These are phyloP conservation scores for Trachelus iudaicus DNA, from an alignment of 2,888 invertebrate genomes.

Conservation along the genomic window DNA sequence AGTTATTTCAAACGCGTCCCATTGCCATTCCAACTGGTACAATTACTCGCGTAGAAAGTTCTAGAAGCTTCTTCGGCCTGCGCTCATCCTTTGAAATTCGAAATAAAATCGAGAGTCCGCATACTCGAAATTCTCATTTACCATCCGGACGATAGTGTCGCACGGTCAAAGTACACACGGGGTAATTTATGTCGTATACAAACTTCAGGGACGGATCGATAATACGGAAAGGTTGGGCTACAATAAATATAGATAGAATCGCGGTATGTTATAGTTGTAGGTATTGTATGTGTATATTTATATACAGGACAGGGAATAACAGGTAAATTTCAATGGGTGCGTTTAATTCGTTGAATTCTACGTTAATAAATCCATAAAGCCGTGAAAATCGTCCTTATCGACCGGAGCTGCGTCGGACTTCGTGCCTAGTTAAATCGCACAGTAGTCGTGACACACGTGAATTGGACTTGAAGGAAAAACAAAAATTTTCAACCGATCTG, in stretches of 20 bases:
- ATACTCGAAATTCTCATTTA: not conserved
- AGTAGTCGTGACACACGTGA: conserved; percentile 15
- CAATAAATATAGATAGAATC: not conserved
- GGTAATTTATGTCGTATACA: not conserved
- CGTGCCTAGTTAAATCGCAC: not conserved
- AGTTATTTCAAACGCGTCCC: not conserved
- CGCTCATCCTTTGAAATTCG: not conserved
- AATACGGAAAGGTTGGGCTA: not conserved
- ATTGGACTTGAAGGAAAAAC: not conserved
- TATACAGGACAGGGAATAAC: no score
- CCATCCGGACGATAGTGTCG: not conserved
- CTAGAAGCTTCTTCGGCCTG: not conserved
- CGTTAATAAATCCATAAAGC: no score
- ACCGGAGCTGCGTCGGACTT: no score
- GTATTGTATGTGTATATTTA: not conserved
- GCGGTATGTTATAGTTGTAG: not conserved
- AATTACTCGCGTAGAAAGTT: not conserved
- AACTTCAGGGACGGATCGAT: not conserved
- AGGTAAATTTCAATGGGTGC: no score
- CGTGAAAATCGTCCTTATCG: no score
- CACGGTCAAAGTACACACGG: not conserved
- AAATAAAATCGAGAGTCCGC: not conserved
- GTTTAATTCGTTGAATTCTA: no score
- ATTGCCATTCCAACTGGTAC: not conserved
- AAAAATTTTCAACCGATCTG: not conserved